A percentile compares a stretch with the other conserved stretches of the same genome.
Conservation (phyloP, 2,888 invertebrate genomes). For the Theristus sp. region DNA sequence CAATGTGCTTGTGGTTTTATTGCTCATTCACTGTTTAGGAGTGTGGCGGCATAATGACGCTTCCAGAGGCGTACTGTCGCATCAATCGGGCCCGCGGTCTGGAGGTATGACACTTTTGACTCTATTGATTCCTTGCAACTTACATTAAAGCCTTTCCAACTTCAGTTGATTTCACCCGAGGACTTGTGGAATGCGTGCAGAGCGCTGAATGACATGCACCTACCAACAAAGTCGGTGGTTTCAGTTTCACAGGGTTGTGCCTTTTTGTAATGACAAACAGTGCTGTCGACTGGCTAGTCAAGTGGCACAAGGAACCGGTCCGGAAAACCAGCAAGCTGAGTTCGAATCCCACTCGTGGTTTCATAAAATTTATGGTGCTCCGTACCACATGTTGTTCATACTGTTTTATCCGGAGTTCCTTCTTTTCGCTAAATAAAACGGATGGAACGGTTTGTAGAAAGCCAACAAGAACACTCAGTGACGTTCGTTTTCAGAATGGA, state of each 20-base stretch:
- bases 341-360: too few relatives aligned
- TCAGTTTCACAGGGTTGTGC: too few relatives aligned
- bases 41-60: constrained; percentile 82
- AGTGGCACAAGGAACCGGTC: neutral
- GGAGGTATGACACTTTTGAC: constrained; percentile 37
- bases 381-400: too few relatives aligned
- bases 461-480: too few relatives aligned
- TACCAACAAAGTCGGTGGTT: constrained; percentile 30
- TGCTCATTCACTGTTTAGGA: constrained; percentile 39
- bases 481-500: constrained; percentile 59
- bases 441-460: too few relatives aligned
- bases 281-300: neutral
- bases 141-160: neutral
- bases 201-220: constrained; percentile 28
- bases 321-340: too few relatives aligned
- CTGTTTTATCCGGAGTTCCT: too few relatives aligned
- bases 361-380: too few relatives aligned
- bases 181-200: constrained; percentile 77
- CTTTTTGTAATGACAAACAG: too few relatives aligned
- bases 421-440: too few relatives aligned
- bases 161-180: constrained; percentile 69
- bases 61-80: constrained; percentile 88
- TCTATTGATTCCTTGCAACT: neutral
- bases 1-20: neutral
- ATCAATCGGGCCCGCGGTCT: constrained; percentile 87